phyloP scores from a whole-genome alignment of 2,113 vertebrate genomes.

The Verasper variegatus region DNA sequence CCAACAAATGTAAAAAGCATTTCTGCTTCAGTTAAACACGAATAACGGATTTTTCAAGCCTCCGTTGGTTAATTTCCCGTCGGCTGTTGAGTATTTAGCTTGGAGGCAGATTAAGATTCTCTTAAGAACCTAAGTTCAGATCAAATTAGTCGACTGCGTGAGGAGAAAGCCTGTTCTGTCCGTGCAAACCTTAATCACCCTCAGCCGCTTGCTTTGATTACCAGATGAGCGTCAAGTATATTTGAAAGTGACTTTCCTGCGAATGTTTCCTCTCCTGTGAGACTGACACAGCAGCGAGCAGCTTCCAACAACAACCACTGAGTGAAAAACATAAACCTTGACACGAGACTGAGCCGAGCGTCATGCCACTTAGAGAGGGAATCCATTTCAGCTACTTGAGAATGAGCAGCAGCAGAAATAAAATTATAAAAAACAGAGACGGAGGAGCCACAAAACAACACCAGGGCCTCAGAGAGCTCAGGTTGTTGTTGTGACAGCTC shows the following conservation, averaged over 20 bases:
- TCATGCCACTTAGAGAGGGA: slow-evolving; percentile 12
- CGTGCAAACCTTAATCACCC: slow-evolving; percentile 21
- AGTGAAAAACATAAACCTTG: background rate
- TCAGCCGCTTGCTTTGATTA: background rate
- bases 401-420: slow-evolving; percentile 19
- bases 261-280: background rate
- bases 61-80: background rate
- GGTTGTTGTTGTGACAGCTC: slow-evolving; percentile 3
- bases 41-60: background rate
- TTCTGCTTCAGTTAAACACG: background rate
- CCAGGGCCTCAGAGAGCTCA: slow-evolving; percentile 5
- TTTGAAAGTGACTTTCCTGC: slow-evolving; percentile 11
- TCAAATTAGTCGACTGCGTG: slow-evolving; percentile 25
- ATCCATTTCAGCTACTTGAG: slow-evolving; percentile 46
- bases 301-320: too few species aligned
- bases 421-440: background rate
- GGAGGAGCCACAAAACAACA: slow-evolving; percentile 40
- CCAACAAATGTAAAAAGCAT: background rate
- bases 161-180: slow-evolving; percentile 25
- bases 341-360: background rate
- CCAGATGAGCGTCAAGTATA: slow-evolving; percentile 1
- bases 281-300: background rate
- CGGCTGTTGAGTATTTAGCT: background rate
- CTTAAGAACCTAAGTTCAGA: slow-evolving; percentile 48
- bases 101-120: slow-evolving; percentile 39